Evolutionary conservation across 2,113 vertebrate species (phyloP), one percentile per base, ranked within the genome.

Genomic region (Triplophysa dalaica): DNA sequence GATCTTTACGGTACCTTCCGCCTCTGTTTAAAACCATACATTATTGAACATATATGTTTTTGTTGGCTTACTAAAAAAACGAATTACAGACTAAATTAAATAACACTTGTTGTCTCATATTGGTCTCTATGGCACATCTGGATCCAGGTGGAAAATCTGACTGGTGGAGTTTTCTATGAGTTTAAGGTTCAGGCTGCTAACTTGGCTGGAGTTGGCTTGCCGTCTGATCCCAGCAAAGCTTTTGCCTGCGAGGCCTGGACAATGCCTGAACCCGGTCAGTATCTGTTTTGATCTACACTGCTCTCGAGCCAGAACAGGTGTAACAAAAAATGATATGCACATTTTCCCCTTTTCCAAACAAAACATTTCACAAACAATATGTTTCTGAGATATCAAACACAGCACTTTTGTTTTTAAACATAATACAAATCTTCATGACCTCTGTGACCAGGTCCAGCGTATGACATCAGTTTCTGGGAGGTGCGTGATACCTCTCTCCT

Each of bases 171-270:
- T 0, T 92, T 94, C 75, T 99, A 99, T 14, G 95, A 98, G 88
- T 98, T 97, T 87, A 96, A 89, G 89, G 89, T 99, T 19, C 89
- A 95, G 19, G 98, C 98, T 24, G 82, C 79, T 65, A 99, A 99
- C 89, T 5, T 98, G 85, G 94, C 94, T 3, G 97, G 98, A 8
- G 93, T 98, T 3, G 96, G 98, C 38, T 83, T 95, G 24, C 85
- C 94, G 3, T 99, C 97, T 4, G 95, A 95, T 22, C 91, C 96
- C 81, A 99, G 97, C 0, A 77, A 90, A 3, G 91, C 93, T 6
- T 96, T 97, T 88, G 94, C 92, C 21, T 99, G 97, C 85, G 95
- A 96, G 84, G 95, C 95, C 21, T 99, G 97, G 98, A 96, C 94
- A 48, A 94, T 94, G 86, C 89, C 94, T 0, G 93, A 96, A 75